Evolutionary conservation across 2,797 vertebrate genomes (phyloP), one percentile per base, ranked within the genome.

Genomic region (Coendou prehensilis): DNA sequence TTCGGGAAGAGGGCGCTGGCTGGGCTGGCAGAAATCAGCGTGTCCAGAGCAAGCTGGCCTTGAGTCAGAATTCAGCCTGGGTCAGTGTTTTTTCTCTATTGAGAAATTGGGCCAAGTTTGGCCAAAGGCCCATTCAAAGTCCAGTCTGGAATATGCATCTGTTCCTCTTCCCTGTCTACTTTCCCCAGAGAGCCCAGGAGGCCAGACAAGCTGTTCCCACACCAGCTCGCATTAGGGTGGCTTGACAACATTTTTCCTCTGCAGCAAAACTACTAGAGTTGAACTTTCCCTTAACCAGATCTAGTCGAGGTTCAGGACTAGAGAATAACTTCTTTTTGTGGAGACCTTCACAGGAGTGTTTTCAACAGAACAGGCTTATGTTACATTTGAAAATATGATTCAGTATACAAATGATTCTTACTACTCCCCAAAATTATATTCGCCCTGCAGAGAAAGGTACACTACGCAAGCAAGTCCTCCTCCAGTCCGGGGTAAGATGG

Each of bases 71-170:
- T 75, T 91, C 87, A 94, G 50, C 88, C 81, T 94, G 92, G 89
- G 92, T 97, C 94, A 94, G 45, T 92, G 67, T 83, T 97, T 89
- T 97, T 85, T 96, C 89, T 93, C 85, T 86, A 87, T 92, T 86
- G 67, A 98, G 96, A 97, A 96, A 93, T 41, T 97, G 95, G 96
- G 95, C 96, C 98, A 97, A 97, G 96, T 97, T 95, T 98, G 98
- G 97, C 96, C 96, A 94, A 92, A 89, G 86, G 88, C 96, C 97
- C 88, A 92, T 91, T 96, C 63, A 78, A 94, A 97, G 95, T 96
- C 95, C 93, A 97, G 90, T 81, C 96, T 97, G 96, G 94, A 97
- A 93, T 93, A 97, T 37, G 33, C 45, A 56, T 96, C 87, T 94
- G 76, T 94, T 96, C 96, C 59, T 97, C 86, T 84, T 94, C 94